Percentiles rank a stretch among this genome's conserved stretches.
Conservation (phyloP, 2,113 vertebrate genomes). For the Nesogale talazaci region DNA sequence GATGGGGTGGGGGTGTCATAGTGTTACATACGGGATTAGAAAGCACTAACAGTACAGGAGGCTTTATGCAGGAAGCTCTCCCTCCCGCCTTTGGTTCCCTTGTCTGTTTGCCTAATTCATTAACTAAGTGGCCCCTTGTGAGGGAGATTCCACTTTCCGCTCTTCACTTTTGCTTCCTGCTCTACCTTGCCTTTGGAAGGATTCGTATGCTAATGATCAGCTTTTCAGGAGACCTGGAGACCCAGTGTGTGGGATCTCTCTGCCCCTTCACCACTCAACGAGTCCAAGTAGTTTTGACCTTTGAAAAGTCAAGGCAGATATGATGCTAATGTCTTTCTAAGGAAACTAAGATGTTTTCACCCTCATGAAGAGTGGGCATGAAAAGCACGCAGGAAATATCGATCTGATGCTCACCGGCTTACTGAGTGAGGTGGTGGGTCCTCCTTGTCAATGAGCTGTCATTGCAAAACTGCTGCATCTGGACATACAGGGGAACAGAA, state of each 20-base stretch:
- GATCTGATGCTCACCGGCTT: slow-evolving; percentile 82
- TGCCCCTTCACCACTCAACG: slow-evolving; percentile 35
- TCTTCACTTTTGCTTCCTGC: slow-evolving; percentile 47
- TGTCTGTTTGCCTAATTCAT: slow-evolving; percentile 47
- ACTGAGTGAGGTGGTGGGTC: slow-evolving; percentile 75
- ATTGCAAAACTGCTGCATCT: slow-evolving; percentile 76
- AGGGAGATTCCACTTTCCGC: slow-evolving; percentile 51
- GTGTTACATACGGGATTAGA: slow-evolving; percentile 11
- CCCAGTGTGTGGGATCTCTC: not conserved
- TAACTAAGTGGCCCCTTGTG: not conserved
- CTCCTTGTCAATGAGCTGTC: slow-evolving; percentile 88
- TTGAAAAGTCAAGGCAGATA: slow-evolving; percentile 78
- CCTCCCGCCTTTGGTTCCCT: not conserved
- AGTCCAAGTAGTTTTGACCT: slow-evolving; percentile 74
- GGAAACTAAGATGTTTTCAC: slow-evolving; percentile 80
- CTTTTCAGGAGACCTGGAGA: slow-evolving; percentile 1
- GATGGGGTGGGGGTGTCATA: not conserved
- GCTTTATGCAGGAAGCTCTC: not conserved
- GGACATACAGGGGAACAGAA: slow-evolving; percentile 70
- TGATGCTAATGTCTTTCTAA: slow-evolving; percentile 65
- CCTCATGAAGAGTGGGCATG: slow-evolving; percentile 76
- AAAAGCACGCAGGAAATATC: slow-evolving; percentile 82
- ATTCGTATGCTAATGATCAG: slow-evolving; percentile 7
- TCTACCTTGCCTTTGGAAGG: slow-evolving; percentile 26
- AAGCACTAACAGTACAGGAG: slow-evolving; percentile 10